Evolutionary conservation across 1,140 invertebrate species (phyloP).

Genomic region (Ylistrum balloti): DNA sequence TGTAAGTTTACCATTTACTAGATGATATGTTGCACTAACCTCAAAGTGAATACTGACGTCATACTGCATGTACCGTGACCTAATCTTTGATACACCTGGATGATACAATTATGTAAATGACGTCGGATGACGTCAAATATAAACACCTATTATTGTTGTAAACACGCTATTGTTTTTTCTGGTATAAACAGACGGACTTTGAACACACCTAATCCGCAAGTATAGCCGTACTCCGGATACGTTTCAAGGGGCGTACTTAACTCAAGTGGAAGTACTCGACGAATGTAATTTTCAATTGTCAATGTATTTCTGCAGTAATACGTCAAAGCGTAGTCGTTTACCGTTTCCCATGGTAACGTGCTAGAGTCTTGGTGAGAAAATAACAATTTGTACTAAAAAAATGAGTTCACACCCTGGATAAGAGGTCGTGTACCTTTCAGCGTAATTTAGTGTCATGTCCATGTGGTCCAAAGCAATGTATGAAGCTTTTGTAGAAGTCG

Average conservation of each 20-base stretch:
- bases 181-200: neutral
- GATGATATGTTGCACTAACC: neutral
- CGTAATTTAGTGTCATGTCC: too few relatives aligned
- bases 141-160: neutral
- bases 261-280: neutral
- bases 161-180: neutral
- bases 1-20: too few relatives aligned
- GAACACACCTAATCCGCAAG: neutral
- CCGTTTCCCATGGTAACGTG: neutral
- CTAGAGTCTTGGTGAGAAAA: neutral
- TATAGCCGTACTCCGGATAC: neutral
- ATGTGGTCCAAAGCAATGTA: too few relatives aligned
- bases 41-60: neutral
- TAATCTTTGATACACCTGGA: neutral
- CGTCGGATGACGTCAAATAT: neutral
- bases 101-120: neutral
- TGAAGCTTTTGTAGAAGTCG: too few relatives aligned
- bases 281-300: slow-evolving; percentile 40
- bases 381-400: neutral
- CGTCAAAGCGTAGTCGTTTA: neutral
- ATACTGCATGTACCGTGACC: neutral
- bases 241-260: neutral
- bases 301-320: slow-evolving; percentile 4
- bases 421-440: too few relatives aligned
- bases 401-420: too few relatives aligned